Percentiles rank a stretch among this genome's conserved stretches.
Evolutionary conservation across 2,888 invertebrate genomes (phyloP).

Genomic region (Brachyopa scutellaris): DNA sequence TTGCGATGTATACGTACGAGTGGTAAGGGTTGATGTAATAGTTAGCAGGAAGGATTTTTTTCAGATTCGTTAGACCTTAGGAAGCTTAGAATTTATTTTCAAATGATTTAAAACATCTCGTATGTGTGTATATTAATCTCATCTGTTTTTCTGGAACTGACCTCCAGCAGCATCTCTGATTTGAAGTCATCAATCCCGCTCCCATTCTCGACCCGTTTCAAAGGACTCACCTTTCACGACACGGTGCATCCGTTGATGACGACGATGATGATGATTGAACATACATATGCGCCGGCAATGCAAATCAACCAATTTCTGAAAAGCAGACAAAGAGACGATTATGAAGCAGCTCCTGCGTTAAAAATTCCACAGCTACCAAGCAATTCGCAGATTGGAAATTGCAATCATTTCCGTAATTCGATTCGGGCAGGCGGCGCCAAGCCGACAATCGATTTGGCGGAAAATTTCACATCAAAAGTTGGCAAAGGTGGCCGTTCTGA

Average conservation of each 20-base stretch:
- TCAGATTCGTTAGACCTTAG: too few relatives aligned
- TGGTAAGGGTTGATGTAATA: neutral
- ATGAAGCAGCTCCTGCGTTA: conserved; percentile 64
- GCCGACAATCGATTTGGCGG: conserved; percentile 72
- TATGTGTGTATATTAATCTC: too few relatives aligned
- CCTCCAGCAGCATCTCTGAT: too few relatives aligned
- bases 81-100: too few relatives aligned
- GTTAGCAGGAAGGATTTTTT: too few relatives aligned
- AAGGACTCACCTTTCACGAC: conserved; percentile 28
- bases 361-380: conserved; percentile 44
- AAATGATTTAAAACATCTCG: too few relatives aligned
- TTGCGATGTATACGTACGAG: conserved; percentile 16
- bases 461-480: conserved; percentile 70
- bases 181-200: neutral
- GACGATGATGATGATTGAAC: conserved; percentile 27
- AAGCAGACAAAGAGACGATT: conserved; percentile 53
- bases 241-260: conserved; percentile 12
- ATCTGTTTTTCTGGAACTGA: too few relatives aligned
- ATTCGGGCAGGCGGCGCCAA: conserved; percentile 62
- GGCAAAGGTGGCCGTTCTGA: conserved; percentile 29
- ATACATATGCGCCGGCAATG: conserved; percentile 21
- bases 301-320: conserved; percentile 63
- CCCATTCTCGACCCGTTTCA: neutral
- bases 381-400: conserved; percentile 63
- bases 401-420: conserved; percentile 72